These are phyloP conservation scores for Xestobium rufovillosum DNA, from an alignment of 2,888 invertebrate species.

Conservation along the genomic window DNA sequence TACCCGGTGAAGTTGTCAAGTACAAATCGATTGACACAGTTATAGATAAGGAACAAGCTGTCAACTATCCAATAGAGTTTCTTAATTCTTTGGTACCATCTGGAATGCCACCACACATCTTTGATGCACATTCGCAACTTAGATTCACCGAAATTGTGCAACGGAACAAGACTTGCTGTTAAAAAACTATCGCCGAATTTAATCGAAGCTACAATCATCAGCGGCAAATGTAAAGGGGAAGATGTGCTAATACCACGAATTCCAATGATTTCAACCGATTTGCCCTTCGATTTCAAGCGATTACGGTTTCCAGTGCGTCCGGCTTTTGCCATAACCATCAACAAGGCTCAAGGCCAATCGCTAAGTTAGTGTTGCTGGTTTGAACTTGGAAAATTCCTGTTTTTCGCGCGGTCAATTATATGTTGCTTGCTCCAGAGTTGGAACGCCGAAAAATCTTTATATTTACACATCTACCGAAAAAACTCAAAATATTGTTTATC, in stretches of 20 bases:
- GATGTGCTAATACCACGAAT: conserved; percentile 23
- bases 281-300: conserved; percentile 26
- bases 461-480: conserved; percentile 6
- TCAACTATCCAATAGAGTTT: no score
- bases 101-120: conserved; percentile 18
- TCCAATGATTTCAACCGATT: no score
- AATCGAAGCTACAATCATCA: no score
- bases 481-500: conserved; percentile 8
- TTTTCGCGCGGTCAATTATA: conserved; percentile 34
- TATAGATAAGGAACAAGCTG: no score
- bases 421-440: conserved; percentile 29
- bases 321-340: conserved; percentile 33
- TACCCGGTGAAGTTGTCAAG: conserved; percentile 11
- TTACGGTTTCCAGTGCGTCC: conserved; percentile 29
- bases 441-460: conserved; percentile 11
- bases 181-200: conserved; percentile 18
- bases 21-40: no score
- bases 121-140: conserved; percentile 17
- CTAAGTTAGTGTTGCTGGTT: conserved; percentile 27
- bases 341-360: conserved; percentile 36
- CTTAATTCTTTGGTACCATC: conserved; percentile 18
- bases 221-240: conserved; percentile 17
- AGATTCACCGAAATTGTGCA: conserved; percentile 17
- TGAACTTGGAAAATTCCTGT: no score
- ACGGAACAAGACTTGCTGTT: conserved; percentile 15